Evolutionary conservation across 2,888 invertebrate species (phyloP), one percentile per base, ranked within the genome.

Genomic region (Ommatoiulus sabulosus): DNA sequence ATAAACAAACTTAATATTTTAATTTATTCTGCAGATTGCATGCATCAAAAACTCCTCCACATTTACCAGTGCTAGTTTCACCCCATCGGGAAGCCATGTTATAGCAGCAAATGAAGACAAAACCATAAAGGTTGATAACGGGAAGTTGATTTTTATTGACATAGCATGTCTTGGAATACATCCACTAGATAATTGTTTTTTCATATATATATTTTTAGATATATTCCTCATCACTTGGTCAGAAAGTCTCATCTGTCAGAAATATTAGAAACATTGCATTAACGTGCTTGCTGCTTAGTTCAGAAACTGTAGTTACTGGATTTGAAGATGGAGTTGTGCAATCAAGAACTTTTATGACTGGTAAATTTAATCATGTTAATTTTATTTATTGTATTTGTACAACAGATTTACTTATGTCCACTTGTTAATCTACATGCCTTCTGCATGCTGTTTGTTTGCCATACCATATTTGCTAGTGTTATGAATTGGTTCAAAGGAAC

Each of bases 251-350:
- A 24, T 43, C 35, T 6, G 20, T 80, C 20, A 48, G 84, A 20
- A 63, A 43, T 24, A 24, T 24, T 24, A 44, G 84, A 46, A 88
- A 84, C 44, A 15, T 35, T 44, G 84, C 88, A 44, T 52, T 88
- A 17, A 20, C 88, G 12, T 80, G 46, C 20, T 4, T 80, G 20
- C 20, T 84, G 15, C 17, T 88, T 20, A 24, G 20, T 4, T 12
- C 35, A 43, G 88, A 88, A 12, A 46, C 8, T 0, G 24, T 88
- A 6, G 46, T 88, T 46, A 35, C 84, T 84, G 88, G 88, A 6
- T 88, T 20, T 84, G 84, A 88, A 80, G 84, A 80, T 88, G 88
- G 88, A 88, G 4, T 17, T 88, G 20, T 84, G 15, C 80, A 88
- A 84, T 63, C 63, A 63, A 85, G 17, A 85, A 46, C 43, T 85